Evolutionary conservation across 2,797 vertebrate genomes (phyloP), one percentile per base, ranked within the genome.

Genomic region (Cottoperca gobio): DNA sequence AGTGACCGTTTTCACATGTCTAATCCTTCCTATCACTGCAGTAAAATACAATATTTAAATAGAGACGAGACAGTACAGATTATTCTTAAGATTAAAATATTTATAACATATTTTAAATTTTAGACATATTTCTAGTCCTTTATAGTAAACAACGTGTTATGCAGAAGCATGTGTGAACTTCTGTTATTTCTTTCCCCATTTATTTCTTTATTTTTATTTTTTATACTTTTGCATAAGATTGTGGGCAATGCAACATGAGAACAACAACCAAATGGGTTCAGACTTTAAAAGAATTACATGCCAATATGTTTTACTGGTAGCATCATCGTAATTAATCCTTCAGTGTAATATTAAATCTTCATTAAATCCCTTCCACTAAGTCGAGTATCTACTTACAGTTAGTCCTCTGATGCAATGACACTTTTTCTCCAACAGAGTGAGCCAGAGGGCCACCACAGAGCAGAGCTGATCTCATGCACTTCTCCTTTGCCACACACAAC

Each of bases 361-460:
- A 60, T 53, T 45, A 40, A 85, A 72, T 71, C 75, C 67, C 42
- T 2, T 71, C 19, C 33, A 35, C 49, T 61, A n/a, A 55, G 21
- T 45, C n/a, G 2, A 19, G 21, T 42, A 24, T 66, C 21, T 13
- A 11, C 11, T 0, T 13, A 11, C 11, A 0, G 1, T 6, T 85
- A 73, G 79, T 77, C 37, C 19, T 43, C 23, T 48, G 52, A 4
- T 77, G 88, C 74, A 83, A 10, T 75, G 6, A 12, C 69, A 21
- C 5, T 0, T 31, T 73, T 60, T 76, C 0, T 67, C 86, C 91
- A 90, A 14, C 37, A 93, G 92, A 85, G 73, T 6, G 89, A 39
- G 82, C 70, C 70, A 87, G 43, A 89, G 33, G 40, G 23, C 83
- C 62, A 68, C 9, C 9, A 46, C 19, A 78, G 26, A 70, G 63